A percentile compares a stretch with the other conserved stretches of the same genome.
Conservation (phyloP, 2,888 invertebrate genomes). For the Siphlonurus alternatus region DNA sequence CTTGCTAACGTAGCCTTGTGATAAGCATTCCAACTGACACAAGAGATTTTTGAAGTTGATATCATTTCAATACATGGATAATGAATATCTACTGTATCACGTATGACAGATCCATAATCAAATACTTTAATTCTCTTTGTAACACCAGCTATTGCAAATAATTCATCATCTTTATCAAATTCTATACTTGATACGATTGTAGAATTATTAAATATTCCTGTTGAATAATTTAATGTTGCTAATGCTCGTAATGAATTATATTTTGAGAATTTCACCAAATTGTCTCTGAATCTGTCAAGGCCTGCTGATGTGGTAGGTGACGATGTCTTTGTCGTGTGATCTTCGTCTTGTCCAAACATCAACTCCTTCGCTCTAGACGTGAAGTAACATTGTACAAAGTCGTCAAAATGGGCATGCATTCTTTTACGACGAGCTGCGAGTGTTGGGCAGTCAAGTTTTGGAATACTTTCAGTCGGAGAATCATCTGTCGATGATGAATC, state of each 20-base stretch:
- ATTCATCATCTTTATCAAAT: constrained; percentile 90
- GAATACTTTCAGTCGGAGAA: constrained; percentile 1
- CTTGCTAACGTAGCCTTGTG: constrained; percentile 76
- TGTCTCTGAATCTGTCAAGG: constrained; percentile 63
- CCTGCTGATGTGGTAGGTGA: constrained; percentile 25
- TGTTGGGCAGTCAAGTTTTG: constrained; percentile 23
- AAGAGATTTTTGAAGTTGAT: constrained; percentile 84
- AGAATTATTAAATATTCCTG: constrained; percentile 72
- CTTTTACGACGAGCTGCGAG: constrained; percentile 51
- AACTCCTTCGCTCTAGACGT: constrained; percentile 55
- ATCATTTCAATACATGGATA: constrained; percentile 85
- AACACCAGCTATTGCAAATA: constrained; percentile 90
- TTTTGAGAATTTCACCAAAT: constrained; percentile 68
- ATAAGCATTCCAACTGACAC: constrained; percentile 87
- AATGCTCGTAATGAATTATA: constrained; percentile 62
- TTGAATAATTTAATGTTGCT: constrained; percentile 77
- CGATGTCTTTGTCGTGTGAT: constrained; percentile 21
- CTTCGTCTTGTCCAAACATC: constrained; percentile 34
- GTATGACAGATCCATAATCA: constrained; percentile 70
- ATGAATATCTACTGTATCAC: constrained; percentile 77
- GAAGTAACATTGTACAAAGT: constrained; percentile 77
- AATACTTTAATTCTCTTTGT: constrained; percentile 88
- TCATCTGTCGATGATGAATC: constrained; percentile 20
- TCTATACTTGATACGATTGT: constrained; percentile 84
- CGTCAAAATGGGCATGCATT: constrained; percentile 75